Conservation (phyloP, 1,140 invertebrate species). For the Diploscapter pachys region DNA sequence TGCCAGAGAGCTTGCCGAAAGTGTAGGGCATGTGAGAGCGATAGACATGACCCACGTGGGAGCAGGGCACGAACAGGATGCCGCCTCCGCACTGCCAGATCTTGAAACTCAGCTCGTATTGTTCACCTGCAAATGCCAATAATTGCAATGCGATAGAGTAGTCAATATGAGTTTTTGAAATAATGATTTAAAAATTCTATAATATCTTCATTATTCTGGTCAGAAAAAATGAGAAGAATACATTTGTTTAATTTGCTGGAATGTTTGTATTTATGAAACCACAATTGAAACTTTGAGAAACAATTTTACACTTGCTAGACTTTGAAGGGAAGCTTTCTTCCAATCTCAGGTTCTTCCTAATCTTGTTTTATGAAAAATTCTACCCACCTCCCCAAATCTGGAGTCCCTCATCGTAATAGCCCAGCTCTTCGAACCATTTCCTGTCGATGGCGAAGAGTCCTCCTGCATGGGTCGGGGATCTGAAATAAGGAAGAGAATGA, state of each 20-base stretch:
- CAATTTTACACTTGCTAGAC: too few relatives aligned
- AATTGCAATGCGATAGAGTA: neutral
- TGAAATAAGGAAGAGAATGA: slow-evolving; percentile 39
- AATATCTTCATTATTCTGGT: too few relatives aligned
- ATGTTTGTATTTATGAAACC: too few relatives aligned
- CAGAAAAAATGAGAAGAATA: too few relatives aligned
- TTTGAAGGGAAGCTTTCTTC: too few relatives aligned
- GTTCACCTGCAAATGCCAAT: neutral
- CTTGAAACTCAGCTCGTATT: neutral
- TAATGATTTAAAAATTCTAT: neutral
- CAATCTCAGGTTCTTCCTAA: too few relatives aligned
- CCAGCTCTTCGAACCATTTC: slow-evolving; percentile 89
- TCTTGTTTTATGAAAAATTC: slow-evolving; percentile 63
- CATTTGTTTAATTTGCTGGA: too few relatives aligned
- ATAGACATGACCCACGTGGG: slow-evolving; percentile 94
- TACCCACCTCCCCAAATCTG: slow-evolving; percentile 91
- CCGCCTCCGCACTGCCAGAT: slow-evolving; percentile 98
- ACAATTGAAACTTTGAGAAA: too few relatives aligned
- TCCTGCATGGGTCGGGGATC: slow-evolving; percentile 66
- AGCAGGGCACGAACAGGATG: slow-evolving; percentile 97
- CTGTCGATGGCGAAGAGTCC: slow-evolving; percentile 97
- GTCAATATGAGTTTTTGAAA: slow-evolving; percentile 18
- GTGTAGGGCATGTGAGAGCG: slow-evolving; percentile 95
- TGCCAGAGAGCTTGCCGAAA: slow-evolving; percentile 82
- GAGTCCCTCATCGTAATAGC: slow-evolving; percentile 85